Conservation (phyloP, 2,113 vertebrate species). For the Macaca mulatta region DNA sequence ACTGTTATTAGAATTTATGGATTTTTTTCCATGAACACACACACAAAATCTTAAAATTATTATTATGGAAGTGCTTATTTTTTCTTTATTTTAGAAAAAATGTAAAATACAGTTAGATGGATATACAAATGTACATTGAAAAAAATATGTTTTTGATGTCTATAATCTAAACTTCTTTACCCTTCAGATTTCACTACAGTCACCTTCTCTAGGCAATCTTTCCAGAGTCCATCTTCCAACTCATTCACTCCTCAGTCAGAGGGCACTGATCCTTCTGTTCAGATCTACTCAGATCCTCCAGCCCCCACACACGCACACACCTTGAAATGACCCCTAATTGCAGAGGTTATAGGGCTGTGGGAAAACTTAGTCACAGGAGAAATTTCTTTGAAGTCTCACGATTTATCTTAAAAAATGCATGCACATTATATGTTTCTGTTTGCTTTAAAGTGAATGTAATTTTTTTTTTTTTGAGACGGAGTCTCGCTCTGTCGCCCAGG, state of each 20-base stretch:
- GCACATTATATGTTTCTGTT: not conserved
- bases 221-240: not conserved
- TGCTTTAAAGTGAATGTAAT: not conserved
- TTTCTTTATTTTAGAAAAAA: conserved; percentile 22
- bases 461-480: too few relatives aligned
- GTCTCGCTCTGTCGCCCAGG: too few relatives aligned
- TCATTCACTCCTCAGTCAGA: not conserved
- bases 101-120: not conserved
- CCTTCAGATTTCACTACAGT: not conserved
- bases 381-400: not conserved
- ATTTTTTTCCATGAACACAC: conserved; percentile 19
- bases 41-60: conserved; percentile 8
- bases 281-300: not conserved
- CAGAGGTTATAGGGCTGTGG: not conserved
- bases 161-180: not conserved
- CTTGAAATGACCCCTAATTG: not conserved
- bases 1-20: not conserved
- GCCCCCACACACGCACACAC: not conserved
- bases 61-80: not conserved
- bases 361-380: not conserved
- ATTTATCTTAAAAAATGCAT: conserved; percentile 16
- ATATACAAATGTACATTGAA: not conserved
- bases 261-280: not conserved
- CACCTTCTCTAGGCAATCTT: not conserved
- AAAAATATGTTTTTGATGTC: not conserved